Evolutionary conservation across 1,140 invertebrate genomes (phyloP).

Genomic region (Formica exsecta): DNA sequence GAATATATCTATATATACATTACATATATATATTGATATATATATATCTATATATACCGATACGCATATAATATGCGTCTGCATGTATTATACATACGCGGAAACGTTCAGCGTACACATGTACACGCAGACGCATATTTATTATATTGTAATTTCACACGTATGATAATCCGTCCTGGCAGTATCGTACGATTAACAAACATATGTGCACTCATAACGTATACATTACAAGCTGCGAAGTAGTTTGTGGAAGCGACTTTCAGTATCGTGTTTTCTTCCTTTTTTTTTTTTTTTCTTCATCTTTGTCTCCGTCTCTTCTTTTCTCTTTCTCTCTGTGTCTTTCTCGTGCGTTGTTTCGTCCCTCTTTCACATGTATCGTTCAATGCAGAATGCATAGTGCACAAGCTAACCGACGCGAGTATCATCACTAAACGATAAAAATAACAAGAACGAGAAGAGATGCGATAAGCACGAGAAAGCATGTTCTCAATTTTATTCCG

Average conservation of each 20-base stretch:
- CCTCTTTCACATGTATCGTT: constrained; percentile 34
- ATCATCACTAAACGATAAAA: constrained; percentile 20
- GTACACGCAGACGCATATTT: constrained; percentile 69
- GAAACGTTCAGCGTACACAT: background rate
- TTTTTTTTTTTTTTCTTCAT: background rate
- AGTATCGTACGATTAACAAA: constrained; percentile 72
- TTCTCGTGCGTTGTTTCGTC: constrained; percentile 26
- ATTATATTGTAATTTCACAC: constrained; percentile 79
- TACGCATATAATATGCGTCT: constrained; percentile 61
- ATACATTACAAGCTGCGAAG: constrained; percentile 74
- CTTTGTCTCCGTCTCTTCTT: constrained; percentile 18
- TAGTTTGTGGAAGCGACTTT: constrained; percentile 74
- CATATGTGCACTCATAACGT: constrained; percentile 70
- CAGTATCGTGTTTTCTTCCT: constrained; percentile 66
- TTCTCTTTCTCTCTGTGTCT: constrained; percentile 21
- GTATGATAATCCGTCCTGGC: constrained; percentile 76
- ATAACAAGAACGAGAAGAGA: constrained; percentile 41
- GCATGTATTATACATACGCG: constrained; percentile 45
- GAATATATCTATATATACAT: constrained; percentile 78
- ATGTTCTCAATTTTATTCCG: constrained; percentile 31
- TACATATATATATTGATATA: constrained; percentile 75
- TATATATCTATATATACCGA: constrained; percentile 69
- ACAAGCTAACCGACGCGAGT: constrained; percentile 44
- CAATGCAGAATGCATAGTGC: constrained; percentile 50
- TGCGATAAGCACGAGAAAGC: constrained; percentile 51